A percentile compares a stretch with the other conserved stretches of the same genome.
Evolutionary conservation across 2,797 vertebrate genomes (phyloP).

Genomic region (Protonibea diacanthus): DNA sequence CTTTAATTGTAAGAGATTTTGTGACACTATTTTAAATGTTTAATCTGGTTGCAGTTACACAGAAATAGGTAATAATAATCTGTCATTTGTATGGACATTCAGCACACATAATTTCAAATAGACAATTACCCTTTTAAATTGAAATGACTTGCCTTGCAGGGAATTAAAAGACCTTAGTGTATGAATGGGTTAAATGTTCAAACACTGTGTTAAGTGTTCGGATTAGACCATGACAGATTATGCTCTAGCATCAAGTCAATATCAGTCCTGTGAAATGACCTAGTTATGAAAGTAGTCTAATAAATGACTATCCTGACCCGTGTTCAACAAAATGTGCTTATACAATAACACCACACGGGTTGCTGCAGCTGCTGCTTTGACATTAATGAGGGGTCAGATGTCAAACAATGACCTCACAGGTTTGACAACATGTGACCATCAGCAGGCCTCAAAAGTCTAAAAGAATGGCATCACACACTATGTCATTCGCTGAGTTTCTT

Average conservation of each 20-base stretch:
- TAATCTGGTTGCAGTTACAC: too few relatives aligned
- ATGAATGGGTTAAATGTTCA: neutral
- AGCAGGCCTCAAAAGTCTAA: slow-evolving; percentile 52
- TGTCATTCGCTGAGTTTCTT: slow-evolving; percentile 65
- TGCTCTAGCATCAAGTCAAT: neutral
- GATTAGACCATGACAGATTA: neutral
- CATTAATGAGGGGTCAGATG: slow-evolving; percentile 44
- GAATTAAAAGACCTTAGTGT: neutral
- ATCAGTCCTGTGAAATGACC: neutral
- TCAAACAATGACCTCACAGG: slow-evolving; percentile 63
- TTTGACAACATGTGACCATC: slow-evolving; percentile 69
- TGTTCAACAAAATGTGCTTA: neutral
- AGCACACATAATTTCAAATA: neutral
- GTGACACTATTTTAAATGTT: too few relatives aligned
- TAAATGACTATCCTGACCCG: neutral
- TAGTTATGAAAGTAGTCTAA: neutral
- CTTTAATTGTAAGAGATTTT: too few relatives aligned
- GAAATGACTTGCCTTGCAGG: neutral
- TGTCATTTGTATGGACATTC: neutral
- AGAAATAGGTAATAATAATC: neutral
- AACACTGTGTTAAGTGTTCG: neutral
- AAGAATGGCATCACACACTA: slow-evolving; percentile 68
- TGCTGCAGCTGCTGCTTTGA: slow-evolving; percentile 32
- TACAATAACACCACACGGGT: slow-evolving; percentile 14
- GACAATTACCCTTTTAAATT: neutral